Evolutionary conservation across 1,140 invertebrate genomes (phyloP).

Genomic region (Anoplophora glabripennis): DNA sequence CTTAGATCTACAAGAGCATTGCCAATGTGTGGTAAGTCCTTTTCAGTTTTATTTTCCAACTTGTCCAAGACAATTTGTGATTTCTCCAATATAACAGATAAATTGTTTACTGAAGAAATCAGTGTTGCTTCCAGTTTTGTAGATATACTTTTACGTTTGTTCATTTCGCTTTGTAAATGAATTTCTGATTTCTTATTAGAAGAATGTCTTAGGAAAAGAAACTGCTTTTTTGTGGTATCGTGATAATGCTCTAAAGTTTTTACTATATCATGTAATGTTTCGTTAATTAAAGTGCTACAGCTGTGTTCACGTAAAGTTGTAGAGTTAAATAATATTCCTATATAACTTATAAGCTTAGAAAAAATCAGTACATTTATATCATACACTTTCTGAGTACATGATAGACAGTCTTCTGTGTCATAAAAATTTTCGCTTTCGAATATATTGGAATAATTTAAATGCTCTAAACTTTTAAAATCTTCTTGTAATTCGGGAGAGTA

Average conservation of each 20-base stretch:
- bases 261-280: constrained; percentile 7
- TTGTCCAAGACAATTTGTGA: constrained; percentile 16
- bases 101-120: constrained; percentile 19
- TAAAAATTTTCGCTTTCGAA: not conserved
- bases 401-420: not conserved
- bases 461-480: constrained; percentile 16
- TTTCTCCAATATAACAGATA: constrained; percentile 29
- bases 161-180: not conserved
- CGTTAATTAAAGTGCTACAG: constrained; percentile 9
- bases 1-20: constrained; percentile 20
- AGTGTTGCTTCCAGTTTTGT: constrained; percentile 24
- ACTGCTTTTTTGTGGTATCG: constrained; percentile 11
- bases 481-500: constrained; percentile 7
- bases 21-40: constrained; percentile 12
- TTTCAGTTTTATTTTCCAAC: constrained; percentile 12
- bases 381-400: constrained; percentile 2
- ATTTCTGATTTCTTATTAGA: constrained; percentile 16
- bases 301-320: not conserved
- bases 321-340: constrained; percentile 17
- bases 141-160: constrained; percentile 4
- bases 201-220: constrained; percentile 17
- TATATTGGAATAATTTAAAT: not conserved
- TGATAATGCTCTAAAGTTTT: constrained; percentile 2
- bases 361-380: constrained; percentile 21
- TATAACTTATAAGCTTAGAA: constrained; percentile 27